Base-by-base conservation (phyloP, 2,888 invertebrate genomes). In the Drosophila macrospina region DNA sequence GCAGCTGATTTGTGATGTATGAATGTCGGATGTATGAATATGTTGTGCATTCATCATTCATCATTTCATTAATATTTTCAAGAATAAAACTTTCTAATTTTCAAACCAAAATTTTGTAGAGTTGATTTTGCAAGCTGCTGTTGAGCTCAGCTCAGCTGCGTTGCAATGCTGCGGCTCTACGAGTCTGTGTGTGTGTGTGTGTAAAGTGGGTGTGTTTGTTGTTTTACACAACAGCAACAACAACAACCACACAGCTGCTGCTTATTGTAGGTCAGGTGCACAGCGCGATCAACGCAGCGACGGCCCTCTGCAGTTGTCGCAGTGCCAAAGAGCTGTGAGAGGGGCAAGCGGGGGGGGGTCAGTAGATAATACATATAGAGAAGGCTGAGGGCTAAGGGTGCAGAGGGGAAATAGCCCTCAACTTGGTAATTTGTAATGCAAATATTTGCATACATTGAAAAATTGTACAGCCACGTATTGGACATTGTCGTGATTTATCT, bases 391-490 rank as follows among this genome's bases (percentile, higher is more conserved):
- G 20, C 20, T 20, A 3, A 2, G 20, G 20, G 2, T 20, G 20
- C 20, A 3, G 20, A 11, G 34, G 28, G 11, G 15, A 8, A 48
- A 68, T 74, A 52, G 74, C 78, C 68, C 69, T 75, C 57, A 51
- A 74, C 62, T 82, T 75, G 72, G 76, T 75, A 86, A 82, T 87
- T 72, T 63, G 75, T 87, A 81, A 81, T 88, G 86, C 80, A 86
- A 79, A 86, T 88, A 88, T 86, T 88, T 86, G 88, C 86, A 74
- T 82, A 79, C 79, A 79, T 88, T 66, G 69, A 74, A 75, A 41
- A 81, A 65, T 70, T 81, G 51, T 52, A 73, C 60, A 77, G 63
- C 83, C 82, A 78, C 81, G 74, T 81, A 70, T 77, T 80, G 32
- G 55, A 64, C 73, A 56, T 37, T 65, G 52, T 30, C 65, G 56